Evolutionary conservation across 2,113 vertebrate genomes (phyloP), one percentile per base, ranked within the genome.

Genomic region (Perca flavescens): DNA sequence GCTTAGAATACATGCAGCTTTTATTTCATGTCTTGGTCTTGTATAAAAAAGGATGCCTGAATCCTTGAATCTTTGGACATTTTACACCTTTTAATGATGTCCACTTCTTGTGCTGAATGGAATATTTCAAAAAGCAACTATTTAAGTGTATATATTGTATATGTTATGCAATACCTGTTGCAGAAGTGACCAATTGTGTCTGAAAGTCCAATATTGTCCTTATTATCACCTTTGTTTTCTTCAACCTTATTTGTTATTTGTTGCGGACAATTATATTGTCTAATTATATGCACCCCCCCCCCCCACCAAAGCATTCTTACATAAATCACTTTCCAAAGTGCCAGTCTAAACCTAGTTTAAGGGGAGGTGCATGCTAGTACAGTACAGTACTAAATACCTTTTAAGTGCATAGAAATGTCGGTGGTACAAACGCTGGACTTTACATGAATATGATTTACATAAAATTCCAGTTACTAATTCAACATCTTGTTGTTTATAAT

Each of bases 201-300:
- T 62, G n/a, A 67, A 57, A 72, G 9, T 63, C 61, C 54, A 36
- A 56, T 67, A 76, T 65, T 82, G 17, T 6, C 21, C 13, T 68
- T 6, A 22, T 66, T 67, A 78, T 14, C 46, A 57, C 40, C 28
- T 71, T 49, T 68, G 47, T 79, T 82, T 74, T 54, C 47, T 25
- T 64, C 7, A 64, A 31, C 63, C 28, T 12, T 40, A 11, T 46
- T n/a, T n/a, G n/a, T n/a, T n/a, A n/a, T n/a, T n/a, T n/a, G n/a
- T n/a, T n/a, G n/a, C n/a, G n/a, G n/a, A n/a, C n/a, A n/a, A n/a
- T n/a, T n/a, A n/a, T 25, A 46, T 46, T 62, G 22, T 25, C 21
- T 28, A 40, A 49, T 50, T 65, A 65, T 31, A 17, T 11, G 0
- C 14, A 40, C 16, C n/a, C 56, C 1, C 7, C 1, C 7, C 36